Conservation (phyloP, 2,113 vertebrate genomes). For the Pachycephala philippinensis region DNA sequence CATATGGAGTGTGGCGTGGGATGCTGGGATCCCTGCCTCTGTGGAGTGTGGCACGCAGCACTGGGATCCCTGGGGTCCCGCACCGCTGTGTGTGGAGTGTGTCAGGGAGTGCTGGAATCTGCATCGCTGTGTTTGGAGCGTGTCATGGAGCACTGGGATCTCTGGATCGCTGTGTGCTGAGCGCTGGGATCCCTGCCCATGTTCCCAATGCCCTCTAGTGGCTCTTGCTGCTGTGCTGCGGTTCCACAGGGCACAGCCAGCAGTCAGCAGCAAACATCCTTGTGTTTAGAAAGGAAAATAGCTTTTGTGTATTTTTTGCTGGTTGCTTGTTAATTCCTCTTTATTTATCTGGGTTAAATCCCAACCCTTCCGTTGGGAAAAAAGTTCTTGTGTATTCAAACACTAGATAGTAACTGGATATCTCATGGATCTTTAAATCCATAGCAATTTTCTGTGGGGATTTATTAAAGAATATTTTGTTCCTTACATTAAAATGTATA, state of each 20-base stretch:
- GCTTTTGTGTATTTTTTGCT: rapidly evolving
- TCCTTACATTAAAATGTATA: neutral
- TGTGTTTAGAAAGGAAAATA: neutral
- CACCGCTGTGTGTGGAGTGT: neutral
- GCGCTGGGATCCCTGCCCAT: neutral
- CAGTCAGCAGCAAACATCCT: rapidly evolving
- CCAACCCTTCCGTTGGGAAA: neutral
- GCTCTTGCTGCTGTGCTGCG: rapidly evolving
- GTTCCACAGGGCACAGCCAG: rapidly evolving
- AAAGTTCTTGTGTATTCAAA: neutral
- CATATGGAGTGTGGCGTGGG: neutral
- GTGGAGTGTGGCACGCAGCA: neutral
- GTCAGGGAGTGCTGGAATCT: neutral
- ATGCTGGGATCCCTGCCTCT: neutral
- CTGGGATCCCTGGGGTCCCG: neutral
- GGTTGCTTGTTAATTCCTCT: neutral
- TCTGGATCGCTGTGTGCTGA: rapidly evolving
- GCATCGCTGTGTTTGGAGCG: rapidly evolving
- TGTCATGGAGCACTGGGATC: rapidly evolving
- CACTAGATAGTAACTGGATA: neutral
- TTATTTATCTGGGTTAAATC: neutral
- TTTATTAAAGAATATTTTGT: neutral
- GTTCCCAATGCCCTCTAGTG: neutral
- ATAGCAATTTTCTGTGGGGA: neutral
- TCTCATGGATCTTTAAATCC: neutral